Evolutionary conservation across 1,140 invertebrate species (phyloP).

Genomic region (Pinna nobilis): DNA sequence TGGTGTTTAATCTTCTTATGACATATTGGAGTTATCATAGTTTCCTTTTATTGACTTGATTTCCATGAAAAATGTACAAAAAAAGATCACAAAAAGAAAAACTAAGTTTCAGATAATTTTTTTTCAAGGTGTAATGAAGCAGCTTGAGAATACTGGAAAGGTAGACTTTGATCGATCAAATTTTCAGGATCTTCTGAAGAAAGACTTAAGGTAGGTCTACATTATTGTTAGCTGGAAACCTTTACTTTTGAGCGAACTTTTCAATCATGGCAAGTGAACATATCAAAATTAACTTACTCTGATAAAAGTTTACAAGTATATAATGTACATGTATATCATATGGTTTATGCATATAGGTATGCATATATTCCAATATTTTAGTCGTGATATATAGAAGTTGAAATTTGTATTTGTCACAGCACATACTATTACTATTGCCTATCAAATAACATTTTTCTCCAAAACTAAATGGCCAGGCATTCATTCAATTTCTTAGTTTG

Average conservation of each 20-base stretch:
- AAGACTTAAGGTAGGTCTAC: conserved; percentile 75
- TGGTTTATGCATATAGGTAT: too few species aligned
- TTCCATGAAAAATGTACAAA: neutral
- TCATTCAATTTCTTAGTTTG: too few species aligned
- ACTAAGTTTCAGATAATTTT: conserved; percentile 1
- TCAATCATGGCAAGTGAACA: too few species aligned
- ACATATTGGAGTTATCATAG: neutral
- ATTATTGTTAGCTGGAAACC: too few species aligned
- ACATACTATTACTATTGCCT: too few species aligned
- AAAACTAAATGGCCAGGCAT: too few species aligned
- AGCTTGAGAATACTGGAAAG: conserved; percentile 79
- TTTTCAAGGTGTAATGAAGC: conserved; percentile 79
- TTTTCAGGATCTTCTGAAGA: conserved; percentile 78
- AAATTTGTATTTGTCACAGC: too few species aligned
- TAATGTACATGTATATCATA: neutral
- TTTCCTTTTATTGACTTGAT: neutral
- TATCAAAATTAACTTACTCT: too few species aligned
- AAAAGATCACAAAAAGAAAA: neutral
- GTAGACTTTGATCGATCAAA: conserved; percentile 74
- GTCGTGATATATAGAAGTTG: neutral
- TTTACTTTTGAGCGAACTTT: too few species aligned
- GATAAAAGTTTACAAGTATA: too few species aligned
- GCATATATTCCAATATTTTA: neutral
- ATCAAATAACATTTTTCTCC: too few species aligned
- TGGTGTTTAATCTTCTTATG: neutral